These are phyloP conservation scores for Anguilla rostrata DNA, from an alignment of 2,113 vertebrate species.

Conservation along the genomic window DNA sequence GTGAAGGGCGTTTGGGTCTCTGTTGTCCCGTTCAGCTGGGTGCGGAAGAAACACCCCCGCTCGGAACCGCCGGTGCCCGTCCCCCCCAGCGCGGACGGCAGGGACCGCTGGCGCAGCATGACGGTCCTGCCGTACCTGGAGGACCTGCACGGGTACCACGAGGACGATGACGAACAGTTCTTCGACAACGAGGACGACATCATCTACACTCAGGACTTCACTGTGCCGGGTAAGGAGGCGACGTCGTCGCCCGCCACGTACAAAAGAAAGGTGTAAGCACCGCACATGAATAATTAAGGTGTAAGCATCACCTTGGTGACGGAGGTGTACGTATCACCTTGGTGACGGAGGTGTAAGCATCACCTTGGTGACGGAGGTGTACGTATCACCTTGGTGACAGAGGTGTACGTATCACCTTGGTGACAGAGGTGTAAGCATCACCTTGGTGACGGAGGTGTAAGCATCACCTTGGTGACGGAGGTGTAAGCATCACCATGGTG, in stretches of 20 bases:
- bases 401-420: no score
- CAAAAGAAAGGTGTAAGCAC: no score
- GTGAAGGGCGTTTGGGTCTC: no score
- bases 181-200: slow-evolving; percentile 90
- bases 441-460: no score
- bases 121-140: slow-evolving; percentile 97
- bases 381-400: no score
- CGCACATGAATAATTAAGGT: no score
- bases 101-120: slow-evolving; percentile 96
- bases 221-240: slow-evolving; percentile 81
- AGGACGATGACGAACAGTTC: slow-evolving; percentile 76
- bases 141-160: slow-evolving; percentile 87
- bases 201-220: slow-evolving; percentile 99
- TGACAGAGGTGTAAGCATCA: no score
- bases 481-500: background rate
- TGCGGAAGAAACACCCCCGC: slow-evolving; percentile 94
- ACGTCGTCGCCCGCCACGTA: no score
- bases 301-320: no score
- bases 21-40: slow-evolving; percentile 76
- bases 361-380: no score
- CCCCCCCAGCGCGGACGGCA: slow-evolving; percentile 85
- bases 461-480: background rate
- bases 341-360: no score
- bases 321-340: no score
- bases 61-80: slow-evolving; percentile 88